A percentile compares a stretch with the other conserved stretches of the same genome.
Evolutionary conservation across 2,113 vertebrate genomes (phyloP).

Genomic region (Mesitornis unicolor): DNA sequence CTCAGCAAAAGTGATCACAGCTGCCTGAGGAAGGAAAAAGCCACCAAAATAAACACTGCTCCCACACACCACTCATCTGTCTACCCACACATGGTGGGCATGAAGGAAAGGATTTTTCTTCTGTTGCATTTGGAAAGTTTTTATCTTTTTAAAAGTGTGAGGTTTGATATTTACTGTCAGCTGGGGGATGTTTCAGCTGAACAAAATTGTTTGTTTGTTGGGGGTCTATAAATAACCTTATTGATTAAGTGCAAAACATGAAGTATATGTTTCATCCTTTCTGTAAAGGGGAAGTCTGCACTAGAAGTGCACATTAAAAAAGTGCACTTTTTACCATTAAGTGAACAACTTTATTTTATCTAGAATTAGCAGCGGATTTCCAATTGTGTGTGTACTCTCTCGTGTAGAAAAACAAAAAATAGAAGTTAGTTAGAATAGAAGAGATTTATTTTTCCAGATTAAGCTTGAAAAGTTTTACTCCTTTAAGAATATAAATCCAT

Average conservation of each 20-base stretch:
- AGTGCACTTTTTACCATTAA: background rate
- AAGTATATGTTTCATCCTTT: background rate
- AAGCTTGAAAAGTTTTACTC: background rate
- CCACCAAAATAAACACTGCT: background rate
- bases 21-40: background rate
- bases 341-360: background rate
- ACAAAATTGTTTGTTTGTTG: slow-evolving; percentile 34
- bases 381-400: background rate
- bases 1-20: background rate
- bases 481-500: background rate
- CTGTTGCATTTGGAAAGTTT: background rate
- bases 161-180: slow-evolving; percentile 50
- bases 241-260: background rate
- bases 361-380: background rate
- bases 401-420: background rate
- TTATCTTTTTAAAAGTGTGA: background rate
- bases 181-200: slow-evolving; percentile 19
- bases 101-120: background rate
- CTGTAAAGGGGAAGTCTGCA: too few species aligned
- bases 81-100: background rate
- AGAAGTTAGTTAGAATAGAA: background rate
- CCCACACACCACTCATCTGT: background rate
- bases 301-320: too few species aligned
- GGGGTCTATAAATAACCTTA: background rate
- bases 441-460: background rate